Evolutionary conservation across 2,113 vertebrate species (phyloP), one percentile per base, ranked within the genome.

Genomic region (Entelurus aequoreus): DNA sequence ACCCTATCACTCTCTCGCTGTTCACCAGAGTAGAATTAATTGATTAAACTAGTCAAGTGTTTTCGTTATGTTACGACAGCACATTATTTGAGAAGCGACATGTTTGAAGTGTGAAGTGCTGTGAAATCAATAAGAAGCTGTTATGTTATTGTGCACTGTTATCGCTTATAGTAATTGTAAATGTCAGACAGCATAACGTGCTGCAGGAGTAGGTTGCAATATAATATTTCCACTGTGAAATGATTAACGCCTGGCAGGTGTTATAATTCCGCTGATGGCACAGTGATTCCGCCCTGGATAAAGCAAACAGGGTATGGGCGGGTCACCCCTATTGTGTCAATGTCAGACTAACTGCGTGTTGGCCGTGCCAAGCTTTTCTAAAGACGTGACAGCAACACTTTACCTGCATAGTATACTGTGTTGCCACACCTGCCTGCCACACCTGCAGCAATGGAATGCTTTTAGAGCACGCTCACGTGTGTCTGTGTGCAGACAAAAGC

Each of bases 371-470:
- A 16, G 37, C 14, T 10, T 57, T n/a, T 57, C 36, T 21, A 46
- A 44, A 48, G 5, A 48, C 78, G 72, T 66, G 72, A 86, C 15
- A 19, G 69, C 66, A 62, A n/a, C 83, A 70, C 71, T 66, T 72
- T 77, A 84, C 83, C 77, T 79, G 62, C 67, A 68, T 78, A 21
- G 21, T 36, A 53, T 68, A 62, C 46, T 63, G 13, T 65, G 62
- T 56, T 40, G 70, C 78, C 75, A 75, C 83, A 82, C 79, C 76
- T 68, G 74, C 75, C 80, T 68, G 74, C 75, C 80, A 71, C 83
- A 83, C 87, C 82, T 86, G 79, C 64, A 67, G 38, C 42, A 48
- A 50, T 77, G 86, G 87, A 87, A 84, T 87, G 74, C 62, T 60
- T 71, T 19, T 56, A 77, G 3, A 3, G n/a, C 47, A 53, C 35